A percentile compares a stretch with the other conserved stretches of the same genome.
Evolutionary conservation across 2,888 invertebrate species (phyloP).

Genomic region (Ectropis crepuscularia): DNA sequence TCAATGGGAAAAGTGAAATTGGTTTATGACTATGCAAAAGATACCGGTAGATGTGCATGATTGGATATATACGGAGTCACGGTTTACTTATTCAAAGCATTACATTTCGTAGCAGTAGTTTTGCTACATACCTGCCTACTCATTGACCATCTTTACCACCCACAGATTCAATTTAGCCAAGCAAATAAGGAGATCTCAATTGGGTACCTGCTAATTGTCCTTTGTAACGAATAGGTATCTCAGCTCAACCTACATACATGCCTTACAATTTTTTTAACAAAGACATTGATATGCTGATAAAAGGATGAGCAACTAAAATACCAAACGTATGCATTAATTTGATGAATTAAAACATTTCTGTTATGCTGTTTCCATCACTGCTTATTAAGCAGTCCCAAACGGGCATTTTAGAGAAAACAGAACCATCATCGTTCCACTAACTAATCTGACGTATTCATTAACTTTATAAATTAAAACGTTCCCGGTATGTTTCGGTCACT

Average conservation of each 20-base stretch:
- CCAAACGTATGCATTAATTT: background rate
- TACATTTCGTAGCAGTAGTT: constrained; percentile 14
- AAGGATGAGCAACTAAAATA: background rate
- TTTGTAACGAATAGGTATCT: constrained; percentile 19
- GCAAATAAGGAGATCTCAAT: constrained; percentile 27
- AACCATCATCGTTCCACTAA: too few species aligned
- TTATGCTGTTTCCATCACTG: too few species aligned
- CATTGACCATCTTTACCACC: constrained; percentile 26
- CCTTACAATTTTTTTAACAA: background rate
- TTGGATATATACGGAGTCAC: constrained; percentile 14
- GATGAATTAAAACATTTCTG: too few species aligned
- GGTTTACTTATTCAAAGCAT: constrained; percentile 13
- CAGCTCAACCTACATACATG: constrained; percentile 15
- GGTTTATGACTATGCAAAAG: constrained; percentile 44
- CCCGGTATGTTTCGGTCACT: too few species aligned
- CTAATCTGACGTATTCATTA: too few species aligned
- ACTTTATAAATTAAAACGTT: too few species aligned
- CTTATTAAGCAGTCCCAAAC: too few species aligned
- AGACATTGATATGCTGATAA: background rate
- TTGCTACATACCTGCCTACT: constrained; percentile 22
- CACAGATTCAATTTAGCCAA: constrained; percentile 17
- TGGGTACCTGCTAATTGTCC: constrained; percentile 29
- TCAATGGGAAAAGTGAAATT: constrained; percentile 42
- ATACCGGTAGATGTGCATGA: constrained; percentile 34
- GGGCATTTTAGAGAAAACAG: too few species aligned